Evolutionary conservation across 2,888 invertebrate species (phyloP).

Genomic region (Heliconius ethilla): DNA sequence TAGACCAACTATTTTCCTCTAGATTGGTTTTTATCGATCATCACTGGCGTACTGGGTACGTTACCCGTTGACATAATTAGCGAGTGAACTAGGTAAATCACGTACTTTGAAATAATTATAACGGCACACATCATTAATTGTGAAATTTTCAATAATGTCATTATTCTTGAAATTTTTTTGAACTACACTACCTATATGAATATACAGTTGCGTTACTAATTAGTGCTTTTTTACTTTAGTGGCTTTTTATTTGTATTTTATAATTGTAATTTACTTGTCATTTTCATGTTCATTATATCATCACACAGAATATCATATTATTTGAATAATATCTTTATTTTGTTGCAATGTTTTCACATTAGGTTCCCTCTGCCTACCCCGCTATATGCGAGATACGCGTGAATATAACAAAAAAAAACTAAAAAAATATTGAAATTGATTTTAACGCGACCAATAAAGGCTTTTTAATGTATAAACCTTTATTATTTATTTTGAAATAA

Average conservation of each 20-base stretch:
- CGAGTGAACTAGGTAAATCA: not conserved
- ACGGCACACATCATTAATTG: not conserved
- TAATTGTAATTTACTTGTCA: not conserved
- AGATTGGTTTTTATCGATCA: slow-evolving; percentile 9
- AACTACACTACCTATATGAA: not conserved
- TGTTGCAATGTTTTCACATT: too few species aligned
- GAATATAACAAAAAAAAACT: too few species aligned
- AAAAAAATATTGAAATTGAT: too few species aligned
- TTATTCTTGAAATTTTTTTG: not conserved
- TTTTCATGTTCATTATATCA: not conserved
- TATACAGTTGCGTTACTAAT: not conserved
- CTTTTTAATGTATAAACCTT: too few species aligned
- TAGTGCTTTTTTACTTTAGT: too few species aligned
- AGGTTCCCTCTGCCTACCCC: too few species aligned
- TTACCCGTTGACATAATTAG: slow-evolving; percentile 13
- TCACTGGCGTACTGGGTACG: not conserved
- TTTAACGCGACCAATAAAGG: too few species aligned
- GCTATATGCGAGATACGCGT: too few species aligned
- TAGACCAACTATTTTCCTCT: not conserved
- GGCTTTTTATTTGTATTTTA: not conserved
- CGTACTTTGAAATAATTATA: slow-evolving; percentile 4
- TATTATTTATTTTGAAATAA: too few species aligned
- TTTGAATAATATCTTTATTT: too few species aligned
- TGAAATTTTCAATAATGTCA: not conserved
- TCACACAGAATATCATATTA: not conserved